phyloP scores from a whole-genome alignment of 2,888 invertebrate genomes.

The Synanthedon myopaeformis region DNA sequence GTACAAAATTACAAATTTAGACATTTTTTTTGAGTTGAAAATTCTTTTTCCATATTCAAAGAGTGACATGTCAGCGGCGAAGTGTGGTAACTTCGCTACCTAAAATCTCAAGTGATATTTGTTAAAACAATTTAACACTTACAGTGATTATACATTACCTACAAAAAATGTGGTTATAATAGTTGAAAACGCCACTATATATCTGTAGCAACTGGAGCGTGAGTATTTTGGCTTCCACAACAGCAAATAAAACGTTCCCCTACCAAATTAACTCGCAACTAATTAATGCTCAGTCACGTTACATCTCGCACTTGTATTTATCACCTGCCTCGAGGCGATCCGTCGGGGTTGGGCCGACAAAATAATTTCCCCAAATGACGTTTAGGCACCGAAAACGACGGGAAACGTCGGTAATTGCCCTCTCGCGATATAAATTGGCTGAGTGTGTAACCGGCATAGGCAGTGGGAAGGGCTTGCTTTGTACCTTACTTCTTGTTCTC shows the following conservation, averaged over 20 bases:
- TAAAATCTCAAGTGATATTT: no score
- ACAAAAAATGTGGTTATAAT: no score
- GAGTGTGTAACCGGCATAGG: conserved; percentile 52
- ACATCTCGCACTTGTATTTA: conserved; percentile 13
- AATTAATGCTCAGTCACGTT: conserved; percentile 9
- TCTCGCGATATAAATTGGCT: conserved; percentile 59
- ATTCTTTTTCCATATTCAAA: no score
- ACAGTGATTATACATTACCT: no score
- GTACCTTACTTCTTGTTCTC: conserved; percentile 16
- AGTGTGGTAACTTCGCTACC: no score
- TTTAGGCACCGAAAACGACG: conserved; percentile 48
- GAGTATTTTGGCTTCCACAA: background rate
- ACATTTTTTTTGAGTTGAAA: no score
- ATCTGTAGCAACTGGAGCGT: no score
- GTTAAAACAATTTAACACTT: no score
- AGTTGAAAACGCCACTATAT: no score
- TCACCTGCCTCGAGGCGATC: conserved; percentile 31
- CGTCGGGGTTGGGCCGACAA: conserved; percentile 22
- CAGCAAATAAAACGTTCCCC: conserved; percentile 6
- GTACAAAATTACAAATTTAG: no score
- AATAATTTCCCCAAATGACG: conserved; percentile 57
- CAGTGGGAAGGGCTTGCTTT: conserved; percentile 23
- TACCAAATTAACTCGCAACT: conserved; percentile 14
- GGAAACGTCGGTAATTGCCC: conserved; percentile 55
- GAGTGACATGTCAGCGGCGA: no score